phyloP scores from a whole-genome alignment of 1,140 invertebrate species.

The Zophobas atratus region DNA sequence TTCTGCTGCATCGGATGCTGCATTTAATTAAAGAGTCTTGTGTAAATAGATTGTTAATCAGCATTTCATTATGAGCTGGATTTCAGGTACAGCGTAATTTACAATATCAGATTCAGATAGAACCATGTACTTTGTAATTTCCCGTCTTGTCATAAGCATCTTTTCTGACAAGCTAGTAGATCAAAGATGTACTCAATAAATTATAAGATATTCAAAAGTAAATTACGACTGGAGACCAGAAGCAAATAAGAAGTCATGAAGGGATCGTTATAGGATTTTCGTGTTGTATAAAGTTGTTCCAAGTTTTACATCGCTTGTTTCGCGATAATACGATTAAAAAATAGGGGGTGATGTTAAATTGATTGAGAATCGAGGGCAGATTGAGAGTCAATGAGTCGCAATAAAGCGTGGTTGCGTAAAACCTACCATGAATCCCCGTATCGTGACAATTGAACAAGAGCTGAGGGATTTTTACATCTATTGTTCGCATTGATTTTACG shows the following conservation, averaged over 20 bases:
- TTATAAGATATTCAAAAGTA: constrained; percentile 37
- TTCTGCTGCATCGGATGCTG: not conserved
- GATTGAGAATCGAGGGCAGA: constrained; percentile 19
- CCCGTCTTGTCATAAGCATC: constrained; percentile 10
- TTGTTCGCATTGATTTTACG: constrained; percentile 23
- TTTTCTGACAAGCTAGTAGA: constrained; percentile 30
- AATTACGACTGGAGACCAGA: constrained; percentile 1
- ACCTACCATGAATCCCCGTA: constrained; percentile 6
- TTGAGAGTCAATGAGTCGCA: constrained; percentile 19
- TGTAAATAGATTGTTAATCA: constrained; percentile 6
- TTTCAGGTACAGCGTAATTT: constrained; percentile 20
- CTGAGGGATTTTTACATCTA: constrained; percentile 13
- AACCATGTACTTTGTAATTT: constrained; percentile 33
- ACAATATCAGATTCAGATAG: constrained; percentile 12
- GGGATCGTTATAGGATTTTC: not conserved
- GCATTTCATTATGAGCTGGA: not conserved
- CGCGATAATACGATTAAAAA: constrained; percentile 7
- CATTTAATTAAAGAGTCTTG: constrained; percentile 1
- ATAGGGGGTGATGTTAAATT: constrained; percentile 20
- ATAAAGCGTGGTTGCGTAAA: constrained; percentile 17
- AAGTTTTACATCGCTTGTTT: constrained; percentile 2
- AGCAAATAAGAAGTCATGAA: not conserved
- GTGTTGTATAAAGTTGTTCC: not conserved
- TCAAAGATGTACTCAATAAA: constrained; percentile 37
- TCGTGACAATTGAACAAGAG: constrained; percentile 14